Percentiles rank a stretch among this genome's conserved stretches.
Conservation (phyloP, 2,888 invertebrate species). For the Halictus ligatus region DNA sequence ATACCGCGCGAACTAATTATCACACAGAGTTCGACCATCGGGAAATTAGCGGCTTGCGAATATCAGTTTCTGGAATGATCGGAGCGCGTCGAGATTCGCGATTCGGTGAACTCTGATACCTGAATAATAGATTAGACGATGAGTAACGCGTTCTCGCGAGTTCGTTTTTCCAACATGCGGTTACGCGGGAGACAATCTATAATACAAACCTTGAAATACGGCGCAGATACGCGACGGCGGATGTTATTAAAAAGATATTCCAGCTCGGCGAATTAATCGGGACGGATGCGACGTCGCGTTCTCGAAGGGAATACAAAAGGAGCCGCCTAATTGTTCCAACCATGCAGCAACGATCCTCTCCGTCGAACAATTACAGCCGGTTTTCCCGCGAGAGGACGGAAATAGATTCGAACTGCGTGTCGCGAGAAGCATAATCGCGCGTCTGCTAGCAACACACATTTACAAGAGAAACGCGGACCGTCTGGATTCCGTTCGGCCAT, state of each 20-base stretch:
- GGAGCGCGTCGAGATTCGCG: neutral
- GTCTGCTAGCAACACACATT: conserved; percentile 6
- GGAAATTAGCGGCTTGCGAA: neutral
- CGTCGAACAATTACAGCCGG: conserved; percentile 20
- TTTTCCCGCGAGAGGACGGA: conserved; percentile 23
- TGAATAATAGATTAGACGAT: conserved; percentile 17
- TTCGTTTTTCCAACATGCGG: neutral
- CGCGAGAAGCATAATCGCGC: conserved; percentile 24
- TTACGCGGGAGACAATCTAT: neutral
- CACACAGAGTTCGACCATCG: neutral
- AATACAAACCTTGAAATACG: conserved; percentile 9
- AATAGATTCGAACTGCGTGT: conserved; percentile 33
- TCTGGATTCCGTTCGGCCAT: neutral
- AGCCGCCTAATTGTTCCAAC: conserved; percentile 14
- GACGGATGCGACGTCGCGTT: neutral
- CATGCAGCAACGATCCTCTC: neutral
- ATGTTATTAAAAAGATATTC: neutral
- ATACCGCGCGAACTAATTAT: neutral
- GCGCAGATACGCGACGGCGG: neutral
- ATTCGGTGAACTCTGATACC: conserved; percentile 14
- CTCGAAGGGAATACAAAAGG: neutral
- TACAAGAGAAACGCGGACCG: neutral
- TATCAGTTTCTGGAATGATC: neutral
- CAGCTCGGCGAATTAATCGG: neutral
- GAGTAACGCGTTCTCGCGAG: neutral